Evolutionary conservation across 2,113 vertebrate species (phyloP).

Genomic region (rat (Rattus norvegicus)): GRCr8 NC_086027.1:65611001-65611500

Average conservation of each 20-base stretch:
- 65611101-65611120: background rate
- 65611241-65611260: background rate
- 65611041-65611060: background rate
- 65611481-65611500: background rate
- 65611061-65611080: background rate
- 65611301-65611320: too few relatives aligned
- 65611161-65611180: background rate
- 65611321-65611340: background rate
- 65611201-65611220: background rate
- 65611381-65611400: background rate
- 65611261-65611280: background rate
- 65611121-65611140: background rate
- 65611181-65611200: background rate
- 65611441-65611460: background rate
- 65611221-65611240: background rate
- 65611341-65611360: background rate
- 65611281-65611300: background rate
- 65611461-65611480: background rate
- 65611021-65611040: background rate
- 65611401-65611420: background rate
- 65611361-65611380: background rate
- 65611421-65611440: background rate
- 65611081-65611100: background rate
- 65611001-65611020: background rate
- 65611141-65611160: background rate